Base-by-base conservation (phyloP, 2,113 vertebrate species). In the Gavialis gangeticus region DNA sequence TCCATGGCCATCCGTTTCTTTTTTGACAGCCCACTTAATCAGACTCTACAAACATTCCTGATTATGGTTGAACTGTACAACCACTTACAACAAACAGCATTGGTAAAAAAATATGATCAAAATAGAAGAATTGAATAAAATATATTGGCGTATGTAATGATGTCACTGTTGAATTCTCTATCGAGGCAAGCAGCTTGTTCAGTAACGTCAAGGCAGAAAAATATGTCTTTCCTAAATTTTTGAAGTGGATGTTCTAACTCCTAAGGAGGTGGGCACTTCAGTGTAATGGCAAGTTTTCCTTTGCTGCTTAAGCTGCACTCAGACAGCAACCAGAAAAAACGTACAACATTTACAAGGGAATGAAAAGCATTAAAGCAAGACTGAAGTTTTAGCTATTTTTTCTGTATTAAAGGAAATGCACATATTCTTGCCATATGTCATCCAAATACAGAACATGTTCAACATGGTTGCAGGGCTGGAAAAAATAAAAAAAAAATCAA, bases 21-120 rank as follows among this genome's bases (percentile, higher is more conserved):
- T 98, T 98, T 98, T 98, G 89, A 93, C 92, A 97, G 94, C 93
- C 93, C 94, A 92, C 87, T 98, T 94, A 94, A 95, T 97, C 97
- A 96, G 96, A 96, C 97, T 97, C 97, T 97, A 89, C 97, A 98
- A 98, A 96, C 95, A 98, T 96, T 98, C 97, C 98, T 98, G 93
- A 95, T 94, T 92, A 98, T 88, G 94, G 95, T 92, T 64, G 94
- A 97, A 92, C 27, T 89, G 94, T 95, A 98, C 98, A 98, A 98
- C 97, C 98, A 97, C 97, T 97, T 98, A 91, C 75, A 97, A 87
- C 87, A 95, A 94, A 96, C 84, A 67, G 95, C 0, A 3, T 95
- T 18, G 71, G 93, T 98, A 97, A 97, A 97, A 96, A 98, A 97
- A 80, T 92, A 97, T 94, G 97, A 98, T 97, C 98, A 98, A 96